A percentile compares a stretch with the other conserved stretches of the same genome.
Evolutionary conservation across 2,797 vertebrate species (phyloP).

Genomic region (Myripristis jacobus): DNA sequence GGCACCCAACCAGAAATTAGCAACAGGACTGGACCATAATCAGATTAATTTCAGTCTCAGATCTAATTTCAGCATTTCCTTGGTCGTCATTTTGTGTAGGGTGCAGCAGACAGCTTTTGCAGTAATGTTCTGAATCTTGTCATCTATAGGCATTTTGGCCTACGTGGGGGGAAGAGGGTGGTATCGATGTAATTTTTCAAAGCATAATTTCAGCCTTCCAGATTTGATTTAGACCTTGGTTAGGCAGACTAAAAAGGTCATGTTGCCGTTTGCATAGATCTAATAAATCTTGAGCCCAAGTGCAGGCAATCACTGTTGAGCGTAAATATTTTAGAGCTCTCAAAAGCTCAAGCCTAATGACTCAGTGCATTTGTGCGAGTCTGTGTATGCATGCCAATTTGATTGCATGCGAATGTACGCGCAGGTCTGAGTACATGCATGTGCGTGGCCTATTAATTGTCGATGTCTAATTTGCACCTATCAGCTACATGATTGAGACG

Average conservation of each 20-base stretch:
- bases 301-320: conserved; percentile 8
- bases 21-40: conserved; percentile 22
- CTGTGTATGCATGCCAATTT: conserved; percentile 3
- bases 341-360: not conserved
- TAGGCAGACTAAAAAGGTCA: conserved; percentile 39
- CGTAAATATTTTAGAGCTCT: not conserved
- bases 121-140: not conserved
- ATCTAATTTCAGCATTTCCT: conserved; percentile 19
- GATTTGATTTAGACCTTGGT: conserved; percentile 37
- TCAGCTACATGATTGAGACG: conserved; percentile 8
- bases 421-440: not conserved
- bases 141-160: not conserved
- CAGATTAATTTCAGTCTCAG: conserved; percentile 29
- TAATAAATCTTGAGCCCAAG: conserved; percentile 29
- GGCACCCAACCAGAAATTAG: conserved; percentile 37
- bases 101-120: not conserved
- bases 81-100: not conserved
- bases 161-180: not conserved
- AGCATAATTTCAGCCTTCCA: conserved; percentile 13
- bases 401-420: not conserved
- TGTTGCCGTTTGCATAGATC: conserved; percentile 28
- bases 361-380: not conserved
- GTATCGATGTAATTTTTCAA: conserved; percentile 19
- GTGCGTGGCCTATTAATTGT: conserved; percentile 25
- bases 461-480: conserved; percentile 37